Base-by-base conservation (phyloP, 2,888 invertebrate genomes). In the Parelbella ahira region DNA sequence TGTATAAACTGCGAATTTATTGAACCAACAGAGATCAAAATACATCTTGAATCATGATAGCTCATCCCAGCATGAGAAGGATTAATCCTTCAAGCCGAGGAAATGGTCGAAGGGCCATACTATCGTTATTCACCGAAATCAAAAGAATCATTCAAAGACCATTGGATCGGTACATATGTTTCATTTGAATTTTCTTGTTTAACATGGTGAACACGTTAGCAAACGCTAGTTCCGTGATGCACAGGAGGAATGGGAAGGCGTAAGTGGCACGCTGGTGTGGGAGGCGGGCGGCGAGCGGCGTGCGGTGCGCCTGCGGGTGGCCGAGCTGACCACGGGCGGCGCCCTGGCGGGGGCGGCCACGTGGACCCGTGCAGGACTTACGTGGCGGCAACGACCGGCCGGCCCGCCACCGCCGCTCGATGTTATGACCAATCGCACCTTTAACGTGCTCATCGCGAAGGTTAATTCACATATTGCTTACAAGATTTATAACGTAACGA, bases 351-450 rank as follows among this genome's bases (percentile, higher is more conserved):
- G 46, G 44, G 80, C 56, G 47, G 79, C 70, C 34, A 47, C 45
- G 47, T 80, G 81, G 80, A 45, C 67, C 47, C 58, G 53, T 53
- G 64, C 53, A 6, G 69, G 70, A 18, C 56, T 76, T 8, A 15
- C 50, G 3, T 79, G 80, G 80, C 77, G 71, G 44, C 44, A 32
- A 43, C 60, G 53, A 27, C 44, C 37, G 29, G 61, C 67, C 27
- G 58, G 54, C 13, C 62, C 57, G 6, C 52, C 54, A 19, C 63
- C 61, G 48, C 72, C 75, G 33, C 55, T 55, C 8, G 75, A 71
- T 63, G 61, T 70, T 52, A 80, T 83, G 80, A 62, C 68, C 53
- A 82, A 82, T 62, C 72, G 75, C 56, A 81, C 79, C 45, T 83
- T 82, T 65, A 75, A 63, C 42, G 68, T 83, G 11, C 73, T 82